These are phyloP conservation scores for Dendrocopos noguchii DNA, from an alignment of 2,113 vertebrate species.

Conservation along the genomic window DNA sequence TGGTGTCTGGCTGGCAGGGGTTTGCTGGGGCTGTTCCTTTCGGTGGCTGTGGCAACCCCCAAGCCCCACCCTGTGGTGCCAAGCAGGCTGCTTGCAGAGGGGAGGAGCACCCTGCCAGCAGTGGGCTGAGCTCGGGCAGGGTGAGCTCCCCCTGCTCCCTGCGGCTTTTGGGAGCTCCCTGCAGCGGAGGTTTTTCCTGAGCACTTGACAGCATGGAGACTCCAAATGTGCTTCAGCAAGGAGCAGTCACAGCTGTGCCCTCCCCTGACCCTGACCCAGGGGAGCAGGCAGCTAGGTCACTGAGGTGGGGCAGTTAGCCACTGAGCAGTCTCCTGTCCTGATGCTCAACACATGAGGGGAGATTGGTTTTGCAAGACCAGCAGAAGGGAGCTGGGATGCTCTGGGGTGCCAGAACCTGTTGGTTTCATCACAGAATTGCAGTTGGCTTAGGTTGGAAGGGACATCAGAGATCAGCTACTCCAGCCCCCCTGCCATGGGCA, in stretches of 20 bases:
- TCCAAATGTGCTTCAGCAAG: neutral
- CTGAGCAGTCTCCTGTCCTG: neutral
- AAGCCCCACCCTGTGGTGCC: conserved; percentile 15
- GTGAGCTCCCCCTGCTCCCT: neutral
- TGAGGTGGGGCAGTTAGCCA: neutral
- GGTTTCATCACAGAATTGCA: neutral
- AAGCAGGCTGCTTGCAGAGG: conserved; percentile 33
- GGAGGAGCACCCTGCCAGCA: conserved; percentile 3
- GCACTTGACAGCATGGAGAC: neutral
- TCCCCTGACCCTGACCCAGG: neutral
- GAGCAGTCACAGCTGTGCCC: neutral
- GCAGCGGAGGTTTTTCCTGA: neutral
- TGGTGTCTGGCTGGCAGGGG: neutral
- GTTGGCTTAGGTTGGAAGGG: too few species aligned
- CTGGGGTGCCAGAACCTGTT: neutral
- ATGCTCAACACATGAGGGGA: neutral
- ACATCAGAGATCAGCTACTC: too few species aligned
- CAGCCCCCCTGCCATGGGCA: too few species aligned
- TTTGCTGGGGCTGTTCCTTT: neutral
- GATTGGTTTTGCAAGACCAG: neutral
- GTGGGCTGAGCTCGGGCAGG: neutral
- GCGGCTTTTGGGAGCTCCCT: neutral
- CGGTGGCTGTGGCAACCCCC: conserved; percentile 49
- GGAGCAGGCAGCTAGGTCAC: neutral
- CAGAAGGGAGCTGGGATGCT: neutral